These are phyloP conservation scores for Agapornis canus DNA, from an alignment of 2,797 vertebrate species.

Conservation along the genomic window DNA sequence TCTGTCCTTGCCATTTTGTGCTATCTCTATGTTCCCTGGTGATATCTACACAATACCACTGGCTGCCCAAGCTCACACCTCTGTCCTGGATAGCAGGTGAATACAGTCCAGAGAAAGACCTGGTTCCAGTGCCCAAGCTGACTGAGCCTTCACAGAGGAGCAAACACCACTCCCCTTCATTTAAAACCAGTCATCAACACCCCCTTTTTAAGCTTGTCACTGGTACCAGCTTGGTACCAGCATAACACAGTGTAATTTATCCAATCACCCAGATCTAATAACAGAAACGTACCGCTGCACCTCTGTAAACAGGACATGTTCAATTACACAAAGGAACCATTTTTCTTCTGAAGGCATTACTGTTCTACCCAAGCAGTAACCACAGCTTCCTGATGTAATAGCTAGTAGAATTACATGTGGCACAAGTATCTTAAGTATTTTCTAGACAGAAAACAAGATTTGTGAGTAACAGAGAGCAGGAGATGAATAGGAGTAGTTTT, in stretches of 20 bases:
- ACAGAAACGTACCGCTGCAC: slow-evolving; percentile 76
- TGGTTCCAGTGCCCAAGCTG: neutral
- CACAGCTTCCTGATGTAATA: neutral
- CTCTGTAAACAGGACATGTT: slow-evolving; percentile 71
- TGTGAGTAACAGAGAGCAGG: neutral
- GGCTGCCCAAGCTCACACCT: neutral
- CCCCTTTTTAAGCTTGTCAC: neutral
- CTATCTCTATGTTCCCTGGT: neutral
- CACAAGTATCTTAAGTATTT: neutral
- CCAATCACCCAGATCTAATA: slow-evolving; percentile 76
- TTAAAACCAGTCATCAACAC: neutral
- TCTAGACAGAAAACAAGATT: neutral
- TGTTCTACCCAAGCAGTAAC: slow-evolving; percentile 1
- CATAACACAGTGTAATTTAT: slow-evolving; percentile 75
- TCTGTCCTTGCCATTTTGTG: neutral
- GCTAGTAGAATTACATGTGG: slow-evolving; percentile 22
- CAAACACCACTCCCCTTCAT: neutral
- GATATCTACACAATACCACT: neutral
- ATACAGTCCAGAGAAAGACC: neutral
- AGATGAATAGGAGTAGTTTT: neutral
- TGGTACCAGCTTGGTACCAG: neutral
- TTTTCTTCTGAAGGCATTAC: slow-evolving; percentile 23
- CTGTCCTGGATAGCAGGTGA: neutral
- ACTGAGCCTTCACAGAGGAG: neutral
- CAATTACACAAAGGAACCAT: slow-evolving; percentile 69